Percentiles rank a stretch among this genome's conserved stretches.
Conservation (phyloP, 2,797 vertebrate genomes). For the Luscinia megarhynchos region DNA sequence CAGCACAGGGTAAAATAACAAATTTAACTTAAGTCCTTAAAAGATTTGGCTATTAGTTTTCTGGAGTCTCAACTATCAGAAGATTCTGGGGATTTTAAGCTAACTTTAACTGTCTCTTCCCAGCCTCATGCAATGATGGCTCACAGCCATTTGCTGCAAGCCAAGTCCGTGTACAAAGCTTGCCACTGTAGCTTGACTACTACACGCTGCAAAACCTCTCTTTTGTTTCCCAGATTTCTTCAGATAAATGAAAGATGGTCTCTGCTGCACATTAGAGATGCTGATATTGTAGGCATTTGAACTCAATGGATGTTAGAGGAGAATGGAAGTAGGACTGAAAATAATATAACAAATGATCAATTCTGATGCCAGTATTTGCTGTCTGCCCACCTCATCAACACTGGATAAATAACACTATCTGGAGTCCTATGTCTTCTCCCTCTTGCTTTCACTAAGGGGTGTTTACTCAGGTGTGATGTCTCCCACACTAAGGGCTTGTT, state of each 20-base stretch:
- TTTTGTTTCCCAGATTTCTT: background rate
- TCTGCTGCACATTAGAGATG: background rate
- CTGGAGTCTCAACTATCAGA: background rate
- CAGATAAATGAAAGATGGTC: background rate
- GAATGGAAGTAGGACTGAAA: no score
- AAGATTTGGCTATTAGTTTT: background rate
- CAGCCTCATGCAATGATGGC: background rate
- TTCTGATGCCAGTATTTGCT: background rate
- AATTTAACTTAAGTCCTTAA: background rate
- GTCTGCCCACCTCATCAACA: background rate
- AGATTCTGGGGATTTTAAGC: background rate
- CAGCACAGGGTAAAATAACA: background rate
- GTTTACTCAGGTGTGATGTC: background rate
- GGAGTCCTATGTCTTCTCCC: fast-evolving
- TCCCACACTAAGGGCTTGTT: background rate
- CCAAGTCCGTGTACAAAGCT: background rate
- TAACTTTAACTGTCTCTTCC: background rate
- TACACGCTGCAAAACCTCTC: background rate
- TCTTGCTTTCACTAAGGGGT: background rate
- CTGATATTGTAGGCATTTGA: background rate
- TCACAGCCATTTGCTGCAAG: background rate
- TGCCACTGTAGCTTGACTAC: background rate
- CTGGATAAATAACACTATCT: background rate
- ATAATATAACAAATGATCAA: background rate
- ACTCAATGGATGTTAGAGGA: background rate